These are phyloP conservation scores for Halcyon senegalensis DNA, from an alignment of 2,113 vertebrate genomes.

Conservation along the genomic window DNA sequence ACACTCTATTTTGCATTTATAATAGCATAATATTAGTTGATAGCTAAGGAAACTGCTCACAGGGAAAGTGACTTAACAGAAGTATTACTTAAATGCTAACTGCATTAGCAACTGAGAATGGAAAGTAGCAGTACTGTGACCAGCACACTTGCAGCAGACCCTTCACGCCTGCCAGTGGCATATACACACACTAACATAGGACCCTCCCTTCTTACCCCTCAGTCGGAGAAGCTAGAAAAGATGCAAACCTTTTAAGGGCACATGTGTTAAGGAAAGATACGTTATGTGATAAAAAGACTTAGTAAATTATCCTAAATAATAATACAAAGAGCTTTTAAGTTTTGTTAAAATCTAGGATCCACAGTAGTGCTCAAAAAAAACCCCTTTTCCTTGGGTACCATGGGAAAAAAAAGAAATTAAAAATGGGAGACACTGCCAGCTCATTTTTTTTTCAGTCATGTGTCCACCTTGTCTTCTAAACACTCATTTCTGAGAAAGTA, in stretches of 20 bases:
- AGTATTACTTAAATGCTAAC: neutral
- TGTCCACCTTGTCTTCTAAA: neutral
- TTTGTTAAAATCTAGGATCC: neutral
- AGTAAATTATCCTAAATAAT: neutral
- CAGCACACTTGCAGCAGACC: neutral
- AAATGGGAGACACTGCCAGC: neutral
- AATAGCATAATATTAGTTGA: neutral
- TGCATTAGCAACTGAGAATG: neutral
- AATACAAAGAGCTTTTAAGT: neutral
- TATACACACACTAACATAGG: accelerated
- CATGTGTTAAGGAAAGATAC: neutral
- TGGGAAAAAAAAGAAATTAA: neutral
- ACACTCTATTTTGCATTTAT: neutral
- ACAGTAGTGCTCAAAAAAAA: neutral
- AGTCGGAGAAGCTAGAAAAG: neutral
- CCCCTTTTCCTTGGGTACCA: neutral
- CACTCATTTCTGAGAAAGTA: neutral
- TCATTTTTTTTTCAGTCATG: neutral
- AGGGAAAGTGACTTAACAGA: neutral
- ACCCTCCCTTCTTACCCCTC: neutral
- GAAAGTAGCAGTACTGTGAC: neutral
- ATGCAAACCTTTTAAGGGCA: neutral
- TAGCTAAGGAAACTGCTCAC: neutral
- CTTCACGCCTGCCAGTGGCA: neutral
- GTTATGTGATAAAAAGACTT: neutral